Conservation (phyloP, 2,113 vertebrate species). For the Typhlomys cinereus region DNA sequence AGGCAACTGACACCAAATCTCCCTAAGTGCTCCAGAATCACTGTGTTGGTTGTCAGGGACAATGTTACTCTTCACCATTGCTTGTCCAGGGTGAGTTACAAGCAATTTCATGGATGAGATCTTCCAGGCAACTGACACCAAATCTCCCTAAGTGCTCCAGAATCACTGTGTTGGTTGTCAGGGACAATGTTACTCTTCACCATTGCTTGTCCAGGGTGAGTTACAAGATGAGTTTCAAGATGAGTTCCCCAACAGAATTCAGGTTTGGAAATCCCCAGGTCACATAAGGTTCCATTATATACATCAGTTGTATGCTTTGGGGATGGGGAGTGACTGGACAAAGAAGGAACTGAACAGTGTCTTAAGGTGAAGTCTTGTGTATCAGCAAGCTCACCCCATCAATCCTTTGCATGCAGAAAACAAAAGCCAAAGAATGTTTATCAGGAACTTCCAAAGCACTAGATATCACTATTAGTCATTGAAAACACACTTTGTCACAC, state of each 20-base stretch:
- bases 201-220: conserved; percentile 90
- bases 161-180: conserved; percentile 94
- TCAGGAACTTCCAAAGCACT: conserved; percentile 76
- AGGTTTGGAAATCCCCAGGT: conserved; percentile 97
- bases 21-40: no score
- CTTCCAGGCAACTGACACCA: conserved; percentile 96
- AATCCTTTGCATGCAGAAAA: conserved; percentile 89
- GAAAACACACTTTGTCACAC: conserved; percentile 87
- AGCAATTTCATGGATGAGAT: conserved; percentile 95
- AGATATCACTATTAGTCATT: conserved; percentile 85
- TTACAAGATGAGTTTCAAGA: no score
- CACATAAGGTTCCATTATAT: conserved; percentile 92
- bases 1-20: conserved; percentile 93
- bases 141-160: conserved; percentile 91
- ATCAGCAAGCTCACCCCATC: conserved; percentile 90
- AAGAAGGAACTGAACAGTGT: conserved; percentile 94
- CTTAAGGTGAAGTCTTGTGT: conserved; percentile 87
- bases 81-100: no score
- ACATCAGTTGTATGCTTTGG: conserved; percentile 89
- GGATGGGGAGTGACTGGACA: conserved; percentile 88
- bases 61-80: no score
- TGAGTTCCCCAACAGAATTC: conserved; percentile 97
- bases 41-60: no score
- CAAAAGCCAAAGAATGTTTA: conserved; percentile 91
- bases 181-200: conserved; percentile 86